Conservation (phyloP, 92 coral and sea anemone genomes). For the Heteractis magnifica region DNA sequence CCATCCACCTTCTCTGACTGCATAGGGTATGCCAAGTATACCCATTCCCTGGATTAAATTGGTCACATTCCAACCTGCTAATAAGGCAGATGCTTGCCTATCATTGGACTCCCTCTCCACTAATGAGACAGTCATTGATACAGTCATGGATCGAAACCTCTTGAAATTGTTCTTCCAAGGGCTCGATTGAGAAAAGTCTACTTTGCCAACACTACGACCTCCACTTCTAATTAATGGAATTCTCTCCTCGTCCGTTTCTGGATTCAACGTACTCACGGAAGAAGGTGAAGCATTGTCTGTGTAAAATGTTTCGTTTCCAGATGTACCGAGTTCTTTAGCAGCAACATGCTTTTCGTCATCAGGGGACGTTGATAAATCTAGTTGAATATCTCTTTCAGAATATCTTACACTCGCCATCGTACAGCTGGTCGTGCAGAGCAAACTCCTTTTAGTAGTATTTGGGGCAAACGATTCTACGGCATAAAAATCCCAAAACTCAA, state of each 20-base stretch:
- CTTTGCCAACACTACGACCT: constrained; percentile 28
- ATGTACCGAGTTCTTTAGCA: constrained; percentile 6
- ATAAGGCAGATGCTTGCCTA: constrained; percentile 73
- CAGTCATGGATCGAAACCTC: constrained; percentile 71
- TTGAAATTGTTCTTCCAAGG: constrained; percentile 60
- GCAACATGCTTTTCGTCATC: background rate
- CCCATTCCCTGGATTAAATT: constrained; percentile 93
- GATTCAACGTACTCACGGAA: constrained; percentile 4
- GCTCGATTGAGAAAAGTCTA: constrained; percentile 45
- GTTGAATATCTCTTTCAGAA: constrained; percentile 23
- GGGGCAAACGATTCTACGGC: background rate
- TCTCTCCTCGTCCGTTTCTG: constrained; percentile 39
- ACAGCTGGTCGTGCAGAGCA: background rate
- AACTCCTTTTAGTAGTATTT: constrained; percentile 7
- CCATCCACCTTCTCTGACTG: constrained; percentile 84
- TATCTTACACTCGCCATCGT: constrained; percentile 13
- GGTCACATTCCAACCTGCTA: constrained; percentile 92
- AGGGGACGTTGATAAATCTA: background rate
- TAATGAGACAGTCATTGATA: constrained; percentile 63
- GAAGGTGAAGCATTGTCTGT: constrained; percentile 43
- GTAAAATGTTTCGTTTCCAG: constrained; percentile 41
- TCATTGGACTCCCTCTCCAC: constrained; percentile 75
- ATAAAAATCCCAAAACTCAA: background rate
- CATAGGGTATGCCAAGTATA: constrained; percentile 85
- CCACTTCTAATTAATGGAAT: constrained; percentile 24